Evolutionary conservation across 2,113 vertebrate genomes (phyloP).

Genomic region (Stercorarius parasiticus): DNA sequence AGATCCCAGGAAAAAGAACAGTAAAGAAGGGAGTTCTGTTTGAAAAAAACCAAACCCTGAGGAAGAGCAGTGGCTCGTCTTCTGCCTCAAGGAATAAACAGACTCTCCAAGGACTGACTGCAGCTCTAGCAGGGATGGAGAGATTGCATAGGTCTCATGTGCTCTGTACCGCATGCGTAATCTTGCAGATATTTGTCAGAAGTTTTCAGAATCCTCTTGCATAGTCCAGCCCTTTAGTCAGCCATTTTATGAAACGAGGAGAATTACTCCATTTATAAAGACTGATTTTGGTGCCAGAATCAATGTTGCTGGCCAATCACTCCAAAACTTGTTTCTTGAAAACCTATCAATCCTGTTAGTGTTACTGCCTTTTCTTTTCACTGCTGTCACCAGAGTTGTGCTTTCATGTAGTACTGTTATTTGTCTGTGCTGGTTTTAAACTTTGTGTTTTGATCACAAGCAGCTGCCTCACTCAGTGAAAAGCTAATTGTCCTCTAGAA

Average conservation of each 20-base stretch:
- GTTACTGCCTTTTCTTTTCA: background rate
- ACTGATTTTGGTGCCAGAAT: background rate
- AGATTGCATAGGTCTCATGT: background rate
- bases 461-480: background rate
- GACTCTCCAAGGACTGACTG: background rate
- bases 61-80: background rate
- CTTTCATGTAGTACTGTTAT: background rate
- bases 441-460: background rate
- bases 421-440: background rate
- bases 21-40: background rate
- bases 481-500: background rate
- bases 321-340: background rate
- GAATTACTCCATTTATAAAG: background rate
- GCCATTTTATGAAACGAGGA: background rate
- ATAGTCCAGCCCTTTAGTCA: background rate
- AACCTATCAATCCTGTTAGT: background rate
- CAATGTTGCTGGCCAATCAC: background rate
- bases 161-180: rapidly evolving
- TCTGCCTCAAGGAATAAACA: background rate
- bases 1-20: background rate
- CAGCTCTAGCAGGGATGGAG: background rate
- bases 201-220: background rate
- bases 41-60: background rate
- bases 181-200: background rate
- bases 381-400: background rate